Conservation (phyloP, 2,113 vertebrate genomes). For the Canis aureus region DNA sequence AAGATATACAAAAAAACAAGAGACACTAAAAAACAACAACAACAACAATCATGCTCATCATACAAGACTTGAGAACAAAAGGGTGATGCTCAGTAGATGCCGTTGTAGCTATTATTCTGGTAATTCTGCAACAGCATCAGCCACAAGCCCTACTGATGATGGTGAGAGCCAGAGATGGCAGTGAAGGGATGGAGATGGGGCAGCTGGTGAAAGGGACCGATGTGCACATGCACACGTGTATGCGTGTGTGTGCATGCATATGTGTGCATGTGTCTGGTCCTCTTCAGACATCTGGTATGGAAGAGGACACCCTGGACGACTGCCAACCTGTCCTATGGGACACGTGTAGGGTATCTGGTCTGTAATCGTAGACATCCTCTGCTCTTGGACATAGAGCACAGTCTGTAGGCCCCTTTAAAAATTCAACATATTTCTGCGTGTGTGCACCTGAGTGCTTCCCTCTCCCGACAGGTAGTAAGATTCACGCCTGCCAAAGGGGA, state of each 20-base stretch:
- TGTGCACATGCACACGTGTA: no score
- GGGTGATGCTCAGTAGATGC: no score
- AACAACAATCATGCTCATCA: background rate
- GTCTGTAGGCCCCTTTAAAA: background rate
- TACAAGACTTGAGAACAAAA: background rate
- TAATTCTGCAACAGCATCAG: background rate
- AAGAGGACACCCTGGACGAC: no score
- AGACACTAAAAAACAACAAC: no score
- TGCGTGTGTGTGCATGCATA: no score
- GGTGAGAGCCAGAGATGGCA: background rate
- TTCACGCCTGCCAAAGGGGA: no score
- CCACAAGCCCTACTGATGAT: accelerated
- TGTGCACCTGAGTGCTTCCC: background rate
- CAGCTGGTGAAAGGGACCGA: no score
- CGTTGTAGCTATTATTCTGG: background rate
- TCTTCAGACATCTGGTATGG: background rate
- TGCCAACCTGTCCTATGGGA: background rate
- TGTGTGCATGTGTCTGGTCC: background rate
- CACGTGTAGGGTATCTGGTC: accelerated
- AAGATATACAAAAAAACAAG: no score
- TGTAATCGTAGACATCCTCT: no score
- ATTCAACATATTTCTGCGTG: background rate
- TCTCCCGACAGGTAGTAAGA: background rate
- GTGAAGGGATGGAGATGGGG: background rate
- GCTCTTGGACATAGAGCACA: background rate